A percentile compares a stretch with the other conserved stretches of the same genome.
These are phyloP conservation scores for Leptobrachium ailaonicum DNA, from an alignment of 2,113 vertebrate species.

Conservation along the genomic window DNA sequence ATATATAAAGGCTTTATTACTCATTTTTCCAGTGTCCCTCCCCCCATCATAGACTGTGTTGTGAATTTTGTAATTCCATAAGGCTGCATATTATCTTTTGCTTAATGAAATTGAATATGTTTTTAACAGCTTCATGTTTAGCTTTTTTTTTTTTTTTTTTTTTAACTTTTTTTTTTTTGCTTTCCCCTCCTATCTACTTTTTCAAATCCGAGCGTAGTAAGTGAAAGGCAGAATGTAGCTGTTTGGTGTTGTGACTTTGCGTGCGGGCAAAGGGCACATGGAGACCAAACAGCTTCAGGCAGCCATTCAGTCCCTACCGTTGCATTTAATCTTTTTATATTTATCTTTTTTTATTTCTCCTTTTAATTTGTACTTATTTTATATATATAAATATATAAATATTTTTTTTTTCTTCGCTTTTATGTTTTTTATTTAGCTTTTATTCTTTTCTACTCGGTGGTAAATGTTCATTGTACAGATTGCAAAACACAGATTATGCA, in stretches of 20 bases:
- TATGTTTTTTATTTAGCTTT: background rate
- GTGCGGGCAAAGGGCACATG: conserved; percentile 74
- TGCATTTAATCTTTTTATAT: conserved; percentile 59
- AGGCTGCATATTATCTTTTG: conserved; percentile 95
- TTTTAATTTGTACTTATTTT: conserved; percentile 72
- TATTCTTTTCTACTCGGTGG: no score
- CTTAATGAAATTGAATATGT: conserved; percentile 79
- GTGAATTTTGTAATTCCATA: conserved; percentile 85
- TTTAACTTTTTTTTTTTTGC: no score
- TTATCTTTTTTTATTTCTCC: conserved; percentile 61
- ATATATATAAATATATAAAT: no score
- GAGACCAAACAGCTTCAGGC: conserved; percentile 87
- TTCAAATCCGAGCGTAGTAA: conserved; percentile 79
- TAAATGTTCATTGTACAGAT: conserved; percentile 85
- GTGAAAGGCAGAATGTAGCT: conserved; percentile 87
- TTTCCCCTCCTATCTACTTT: no score
- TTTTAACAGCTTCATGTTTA: conserved; percentile 89
- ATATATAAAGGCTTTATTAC: conserved; percentile 64
- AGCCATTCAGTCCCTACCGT: conserved; percentile 87
- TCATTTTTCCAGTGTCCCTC: conserved; percentile 58
- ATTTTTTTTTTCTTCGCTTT: conserved; percentile 63
- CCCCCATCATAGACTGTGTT: conserved; percentile 64
- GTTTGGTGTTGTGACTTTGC: conserved; percentile 89
- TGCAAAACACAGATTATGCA: conserved; percentile 89
- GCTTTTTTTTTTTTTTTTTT: conserved; percentile 58